Base-by-base conservation (phyloP, 2,113 vertebrate species). In the Percopsis transmontana region DNA sequence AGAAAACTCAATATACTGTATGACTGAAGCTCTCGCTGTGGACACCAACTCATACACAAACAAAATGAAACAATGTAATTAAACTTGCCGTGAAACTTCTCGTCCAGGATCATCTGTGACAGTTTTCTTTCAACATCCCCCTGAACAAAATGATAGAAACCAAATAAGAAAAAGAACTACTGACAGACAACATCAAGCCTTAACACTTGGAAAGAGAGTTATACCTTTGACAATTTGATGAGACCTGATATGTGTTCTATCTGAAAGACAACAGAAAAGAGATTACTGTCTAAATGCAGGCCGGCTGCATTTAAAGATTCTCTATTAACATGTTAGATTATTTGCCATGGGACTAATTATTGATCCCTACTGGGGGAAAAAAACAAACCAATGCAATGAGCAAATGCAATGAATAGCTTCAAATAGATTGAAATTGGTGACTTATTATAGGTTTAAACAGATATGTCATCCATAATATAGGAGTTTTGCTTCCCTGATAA, bases 41-140 rank as follows among this genome's bases (percentile, higher is more conserved):
- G 2, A 39, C 5, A 1, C 12, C 24, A n/a, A 33, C 1, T 20
- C 24, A 62, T 18, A 51, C 27, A 39, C 10, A 7, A 7, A 33
- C 5, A 4, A 33, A 33, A 33, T 33, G 8, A 33, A 33, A 48
- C 38, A 53, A 19, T n/a, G n/a, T 1, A 4, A 10, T 8, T 41
- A 1, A 0, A 62, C 23, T 93, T 92, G 98, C 97, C 97, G 15
- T 99, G 96, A 90, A 99, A 99, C 83, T 99, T 99, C 92, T 95
- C 95, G 90, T 99, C 97, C 93, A 99, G 89, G 89, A 99, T 99
- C 97, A 99, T 99, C 90, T 99, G 97, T 85, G 97, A 99, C 85
- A 99, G 91, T 88, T 99, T 99, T 85, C 96, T 96, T 93, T 99
- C 97, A 79, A 99, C 96, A 24, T 98, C 95, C 1, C 92, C 95